Evolutionary conservation across 64 coral and sea anemone species (phyloP).

Genomic region (Anthopleura sola): DNA sequence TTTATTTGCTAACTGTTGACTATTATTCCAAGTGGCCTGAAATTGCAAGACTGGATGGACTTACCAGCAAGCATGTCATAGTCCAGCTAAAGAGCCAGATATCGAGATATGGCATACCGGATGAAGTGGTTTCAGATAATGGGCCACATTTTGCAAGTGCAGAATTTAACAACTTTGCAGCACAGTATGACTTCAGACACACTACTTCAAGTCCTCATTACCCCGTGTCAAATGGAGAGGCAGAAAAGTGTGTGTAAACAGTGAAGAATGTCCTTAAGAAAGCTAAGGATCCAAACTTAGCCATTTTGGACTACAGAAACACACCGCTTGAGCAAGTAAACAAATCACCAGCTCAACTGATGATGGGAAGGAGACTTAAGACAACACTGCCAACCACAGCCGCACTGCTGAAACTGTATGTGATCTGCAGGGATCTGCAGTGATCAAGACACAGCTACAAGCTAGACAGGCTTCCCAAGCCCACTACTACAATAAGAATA

Average conservation of each 20-base stretch:
- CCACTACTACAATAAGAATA: constrained; percentile 33
- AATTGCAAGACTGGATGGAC: neutral
- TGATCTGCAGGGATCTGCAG: neutral
- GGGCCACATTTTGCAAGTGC: neutral
- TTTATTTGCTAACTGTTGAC: constrained; percentile 5
- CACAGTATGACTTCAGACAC: constrained; percentile 35
- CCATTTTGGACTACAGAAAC: constrained; percentile 38
- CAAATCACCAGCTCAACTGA: constrained; percentile 31
- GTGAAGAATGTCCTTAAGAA: constrained; percentile 20
- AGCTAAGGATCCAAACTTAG: constrained; percentile 19
- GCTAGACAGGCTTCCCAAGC: neutral
- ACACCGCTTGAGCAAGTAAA: constrained; percentile 52
- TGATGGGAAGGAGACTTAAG: constrained; percentile 61
- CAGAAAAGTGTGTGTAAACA: neutral
- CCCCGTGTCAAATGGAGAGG: constrained; percentile 43
- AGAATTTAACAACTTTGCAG: constrained; percentile 9
- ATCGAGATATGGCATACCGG: constrained; percentile 9
- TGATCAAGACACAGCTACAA: neutral
- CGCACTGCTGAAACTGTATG: constrained; percentile 11
- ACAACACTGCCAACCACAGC: constrained; percentile 31
- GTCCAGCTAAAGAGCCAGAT: neutral
- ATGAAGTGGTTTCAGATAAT: constrained; percentile 5
- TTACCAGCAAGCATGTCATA: neutral
- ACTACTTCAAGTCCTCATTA: constrained; percentile 43
- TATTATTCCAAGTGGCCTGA: constrained; percentile 27